Conservation (phyloP, 2,888 invertebrate genomes). For the Priocnemis perturbator region DNA sequence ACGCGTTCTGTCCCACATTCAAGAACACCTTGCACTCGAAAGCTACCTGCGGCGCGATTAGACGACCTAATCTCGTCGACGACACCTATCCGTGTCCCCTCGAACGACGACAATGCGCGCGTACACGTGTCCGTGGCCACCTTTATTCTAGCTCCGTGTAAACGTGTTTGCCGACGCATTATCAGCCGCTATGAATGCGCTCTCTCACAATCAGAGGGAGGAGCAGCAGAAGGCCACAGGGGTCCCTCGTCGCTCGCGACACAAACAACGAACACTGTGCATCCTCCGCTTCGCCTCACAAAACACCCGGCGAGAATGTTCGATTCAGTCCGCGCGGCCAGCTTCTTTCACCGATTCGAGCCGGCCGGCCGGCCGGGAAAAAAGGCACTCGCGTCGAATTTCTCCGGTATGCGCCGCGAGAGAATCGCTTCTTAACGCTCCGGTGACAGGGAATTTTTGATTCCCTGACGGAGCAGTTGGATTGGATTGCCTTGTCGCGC, state of each 20-base stretch:
- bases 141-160: too few relatives aligned
- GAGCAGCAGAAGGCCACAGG: neutral
- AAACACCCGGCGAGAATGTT: too few relatives aligned
- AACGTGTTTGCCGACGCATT: constrained; percentile 10
- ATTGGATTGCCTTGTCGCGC: neutral
- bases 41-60: constrained; percentile 7
- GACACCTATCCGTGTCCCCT: neutral
- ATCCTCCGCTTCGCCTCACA: neutral
- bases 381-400: too few relatives aligned
- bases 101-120: too few relatives aligned
- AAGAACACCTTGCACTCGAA: neutral
- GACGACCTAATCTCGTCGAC: constrained; percentile 3
- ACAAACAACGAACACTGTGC: constrained; percentile 27
- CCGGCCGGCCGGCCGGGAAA: too few relatives aligned
- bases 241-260: neutral
- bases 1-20: too few relatives aligned
- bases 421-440: too few relatives aligned
- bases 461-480: constrained; percentile 1
- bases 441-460: too few relatives aligned
- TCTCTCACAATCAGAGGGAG: constrained; percentile 14
- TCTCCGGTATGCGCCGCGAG: too few relatives aligned
- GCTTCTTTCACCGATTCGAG: constrained; percentile 13
- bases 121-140: neutral
- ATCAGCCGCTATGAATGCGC: constrained; percentile 30
- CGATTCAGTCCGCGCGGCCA: constrained; percentile 7